Conservation (phyloP, 2,888 invertebrate genomes). For the Drosophila limbata region DNA sequence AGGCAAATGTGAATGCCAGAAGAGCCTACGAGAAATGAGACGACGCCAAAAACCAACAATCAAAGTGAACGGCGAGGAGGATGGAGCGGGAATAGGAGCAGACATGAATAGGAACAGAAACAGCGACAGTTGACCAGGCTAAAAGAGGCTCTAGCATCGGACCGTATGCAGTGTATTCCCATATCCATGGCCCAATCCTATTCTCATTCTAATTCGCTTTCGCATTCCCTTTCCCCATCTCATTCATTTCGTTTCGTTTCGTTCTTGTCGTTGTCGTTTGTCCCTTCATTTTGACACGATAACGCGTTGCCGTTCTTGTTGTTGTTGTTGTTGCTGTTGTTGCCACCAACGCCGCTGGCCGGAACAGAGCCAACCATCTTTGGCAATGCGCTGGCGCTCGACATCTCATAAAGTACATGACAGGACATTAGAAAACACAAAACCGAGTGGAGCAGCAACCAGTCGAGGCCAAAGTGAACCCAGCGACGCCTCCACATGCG, state of each 20-base stretch:
- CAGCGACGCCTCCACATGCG: constrained; percentile 66
- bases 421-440: constrained; percentile 79
- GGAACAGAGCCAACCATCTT: constrained; percentile 68
- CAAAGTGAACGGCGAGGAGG: constrained; percentile 38
- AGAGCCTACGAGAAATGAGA: constrained; percentile 61
- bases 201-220: constrained; percentile 16
- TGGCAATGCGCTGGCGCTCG: constrained; percentile 78
- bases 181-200: constrained; percentile 19
- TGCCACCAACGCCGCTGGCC: constrained; percentile 32
- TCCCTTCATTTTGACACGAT: constrained; percentile 81
- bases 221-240: background rate
- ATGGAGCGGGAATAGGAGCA: background rate
- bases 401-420: constrained; percentile 82
- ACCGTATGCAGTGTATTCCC: constrained; percentile 15
- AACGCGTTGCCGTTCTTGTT: constrained; percentile 70
- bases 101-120: constrained; percentile 16
- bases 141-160: constrained; percentile 45
- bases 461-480: constrained; percentile 51
- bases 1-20: constrained; percentile 53
- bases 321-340: constrained; percentile 16
- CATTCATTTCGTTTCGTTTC: constrained; percentile 66
- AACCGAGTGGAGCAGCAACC: constrained; percentile 49
- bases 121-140: constrained; percentile 50
- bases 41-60: constrained; percentile 71
- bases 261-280: constrained; percentile 75